phyloP scores from a whole-genome alignment of 2,888 invertebrate genomes.

The Corbicula japonica region DNA sequence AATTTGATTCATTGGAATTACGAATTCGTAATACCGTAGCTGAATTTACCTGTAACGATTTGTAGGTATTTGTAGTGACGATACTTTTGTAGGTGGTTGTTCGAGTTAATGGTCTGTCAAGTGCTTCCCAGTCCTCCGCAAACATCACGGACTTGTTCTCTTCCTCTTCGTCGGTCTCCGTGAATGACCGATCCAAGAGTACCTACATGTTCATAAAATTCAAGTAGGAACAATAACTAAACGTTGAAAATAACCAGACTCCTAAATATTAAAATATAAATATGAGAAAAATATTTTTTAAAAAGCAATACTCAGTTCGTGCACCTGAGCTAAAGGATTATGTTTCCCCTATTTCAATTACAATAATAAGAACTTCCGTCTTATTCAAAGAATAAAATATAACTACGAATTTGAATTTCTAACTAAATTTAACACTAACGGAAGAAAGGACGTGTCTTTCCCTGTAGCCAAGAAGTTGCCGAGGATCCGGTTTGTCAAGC shows the following conservation, averaged over 20 bases:
- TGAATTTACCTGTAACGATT: slow-evolving; percentile 37
- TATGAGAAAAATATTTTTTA: no score
- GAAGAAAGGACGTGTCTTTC: slow-evolving; percentile 32
- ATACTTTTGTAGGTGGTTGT: slow-evolving; percentile 45
- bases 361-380: no score
- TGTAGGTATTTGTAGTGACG: slow-evolving; percentile 51
- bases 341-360: no score
- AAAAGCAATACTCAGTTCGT: no score
- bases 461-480: slow-evolving; percentile 23
- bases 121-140: slow-evolving; percentile 3
- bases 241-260: neutral
- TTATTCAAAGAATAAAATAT: neutral
- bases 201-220: neutral
- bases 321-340: no score
- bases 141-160: neutral
- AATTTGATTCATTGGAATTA: neutral
- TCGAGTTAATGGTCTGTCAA: slow-evolving; percentile 2
- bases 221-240: neutral
- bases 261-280: neutral
- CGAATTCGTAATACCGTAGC: neutral
- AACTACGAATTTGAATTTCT: neutral
- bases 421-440: slow-evolving; percentile 13
- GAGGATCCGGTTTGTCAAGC: slow-evolving; percentile 38
- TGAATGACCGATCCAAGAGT: neutral
- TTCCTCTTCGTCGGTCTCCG: neutral